phyloP scores from a whole-genome alignment of 2,113 vertebrate species.

The Triplophysa dalaica region DNA sequence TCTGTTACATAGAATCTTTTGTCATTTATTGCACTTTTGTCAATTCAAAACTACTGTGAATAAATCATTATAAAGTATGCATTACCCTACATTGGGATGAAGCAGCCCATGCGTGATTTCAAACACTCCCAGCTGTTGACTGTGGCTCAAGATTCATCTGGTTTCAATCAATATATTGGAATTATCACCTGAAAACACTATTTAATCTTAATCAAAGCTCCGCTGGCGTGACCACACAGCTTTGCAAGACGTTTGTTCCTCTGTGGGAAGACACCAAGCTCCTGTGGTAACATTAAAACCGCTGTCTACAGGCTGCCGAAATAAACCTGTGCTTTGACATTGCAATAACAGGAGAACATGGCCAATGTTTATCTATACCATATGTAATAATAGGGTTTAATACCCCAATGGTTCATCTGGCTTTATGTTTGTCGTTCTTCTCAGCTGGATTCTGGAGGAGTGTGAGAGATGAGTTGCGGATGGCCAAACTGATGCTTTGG shows the following conservation, averaged over 20 bases:
- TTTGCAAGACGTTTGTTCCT: slow-evolving; percentile 25
- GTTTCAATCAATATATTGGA: slow-evolving; percentile 24
- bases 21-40: slow-evolving; percentile 2
- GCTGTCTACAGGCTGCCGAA: slow-evolving; percentile 7
- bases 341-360: slow-evolving; percentile 38
- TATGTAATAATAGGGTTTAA: slow-evolving; percentile 41
- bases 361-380: slow-evolving; percentile 39
- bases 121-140: neutral
- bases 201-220: slow-evolving; percentile 44
- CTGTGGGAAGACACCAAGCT: neutral
- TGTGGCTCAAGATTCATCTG: neutral
- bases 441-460: slow-evolving; percentile 13
- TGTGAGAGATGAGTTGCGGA: slow-evolving; percentile 40
- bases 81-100: neutral
- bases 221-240: slow-evolving; percentile 31
- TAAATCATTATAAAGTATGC: slow-evolving; percentile 6
- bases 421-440: slow-evolving; percentile 28
- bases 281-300: slow-evolving; percentile 34
- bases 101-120: neutral
- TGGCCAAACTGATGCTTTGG: neutral
- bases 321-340: slow-evolving; percentile 19
- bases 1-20: neutral
- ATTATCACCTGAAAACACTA: slow-evolving; percentile 30
- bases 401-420: neutral
- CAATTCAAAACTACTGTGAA: neutral